A percentile compares a stretch with the other conserved stretches of the same genome.
Conservation (phyloP, 1,140 invertebrate species). For the Caenorhabditis remanei region DNA sequence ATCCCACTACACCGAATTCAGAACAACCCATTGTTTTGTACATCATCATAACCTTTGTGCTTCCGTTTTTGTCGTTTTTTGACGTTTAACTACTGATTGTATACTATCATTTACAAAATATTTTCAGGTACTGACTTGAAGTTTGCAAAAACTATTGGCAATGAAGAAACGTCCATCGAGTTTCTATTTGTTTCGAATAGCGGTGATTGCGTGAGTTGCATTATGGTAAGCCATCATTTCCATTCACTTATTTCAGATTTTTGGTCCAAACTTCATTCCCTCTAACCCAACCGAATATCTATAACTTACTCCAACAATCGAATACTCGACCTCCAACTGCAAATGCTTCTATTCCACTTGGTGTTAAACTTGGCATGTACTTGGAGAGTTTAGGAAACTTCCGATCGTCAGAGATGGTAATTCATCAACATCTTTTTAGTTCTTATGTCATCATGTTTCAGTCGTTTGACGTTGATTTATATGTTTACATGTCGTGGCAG, state of each 20-base stretch:
- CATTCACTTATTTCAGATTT: background rate
- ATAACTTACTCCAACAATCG: slow-evolving; percentile 15
- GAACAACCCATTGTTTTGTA: slow-evolving; percentile 15
- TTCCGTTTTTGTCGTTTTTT: background rate
- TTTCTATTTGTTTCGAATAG: no score
- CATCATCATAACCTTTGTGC: slow-evolving; percentile 16
- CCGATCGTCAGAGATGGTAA: slow-evolving; percentile 72
- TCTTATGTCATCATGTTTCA: slow-evolving; percentile 65
- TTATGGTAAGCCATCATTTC: no score
- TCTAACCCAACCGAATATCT: slow-evolving; percentile 20
- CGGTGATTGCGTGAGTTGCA: no score
- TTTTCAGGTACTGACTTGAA: background rate
- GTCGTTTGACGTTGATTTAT: slow-evolving; percentile 77
- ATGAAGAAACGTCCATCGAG: background rate
- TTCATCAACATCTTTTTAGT: slow-evolving; percentile 10
- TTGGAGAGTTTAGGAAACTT: slow-evolving; percentile 74
- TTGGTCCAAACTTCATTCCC: background rate
- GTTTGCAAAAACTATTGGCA: background rate
- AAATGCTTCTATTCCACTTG: slow-evolving; percentile 61
- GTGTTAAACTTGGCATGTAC: slow-evolving; percentile 73
- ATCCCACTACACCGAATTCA: background rate
- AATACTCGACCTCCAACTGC: slow-evolving; percentile 53
- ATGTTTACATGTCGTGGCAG: slow-evolving; percentile 75
- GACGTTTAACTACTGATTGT: background rate
- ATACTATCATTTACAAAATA: background rate